phyloP scores from a whole-genome alignment of 2,797 vertebrate species.

The Enteromius radiatus region DNA sequence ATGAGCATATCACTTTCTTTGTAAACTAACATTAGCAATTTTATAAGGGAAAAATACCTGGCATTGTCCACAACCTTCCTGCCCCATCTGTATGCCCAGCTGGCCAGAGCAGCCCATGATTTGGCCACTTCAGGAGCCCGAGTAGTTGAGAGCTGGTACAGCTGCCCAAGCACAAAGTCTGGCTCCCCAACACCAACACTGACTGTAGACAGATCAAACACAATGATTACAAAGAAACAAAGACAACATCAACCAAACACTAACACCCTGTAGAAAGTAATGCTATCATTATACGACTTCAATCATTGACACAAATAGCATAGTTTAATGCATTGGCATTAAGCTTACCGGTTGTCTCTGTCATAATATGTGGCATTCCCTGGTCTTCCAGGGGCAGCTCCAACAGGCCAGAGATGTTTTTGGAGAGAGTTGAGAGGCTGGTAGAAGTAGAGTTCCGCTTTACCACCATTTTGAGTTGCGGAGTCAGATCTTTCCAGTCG shows the following conservation, averaged over 20 bases:
- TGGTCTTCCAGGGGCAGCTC: conserved; percentile 79
- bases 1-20: neutral
- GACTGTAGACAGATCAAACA: conserved; percentile 73
- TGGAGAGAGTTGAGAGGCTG: conserved; percentile 71
- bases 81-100: conserved; percentile 99
- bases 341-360: conserved; percentile 77
- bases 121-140: conserved; percentile 97
- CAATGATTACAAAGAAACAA: neutral
- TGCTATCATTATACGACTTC: neutral
- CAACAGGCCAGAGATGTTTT: conserved; percentile 76
- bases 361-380: conserved; percentile 72
- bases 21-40: neutral
- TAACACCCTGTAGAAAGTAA: neutral
- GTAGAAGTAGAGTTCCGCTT: conserved; percentile 68
- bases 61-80: conserved; percentile 98
- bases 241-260: neutral
- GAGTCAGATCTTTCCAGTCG: conserved; percentile 97
- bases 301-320: neutral
- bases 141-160: conserved; percentile 93
- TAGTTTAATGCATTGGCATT: neutral
- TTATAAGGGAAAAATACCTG: conserved; percentile 75
- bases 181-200: conserved; percentile 97
- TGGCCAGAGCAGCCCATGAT: conserved; percentile 97
- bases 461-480: conserved; percentile 91
- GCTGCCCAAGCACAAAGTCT: conserved; percentile 93